A percentile compares a stretch with the other conserved stretches of the same genome.
phyloP scores from a whole-genome alignment of 2,113 vertebrate genomes.

The Rhinolophus ferrumequinum region DNA sequence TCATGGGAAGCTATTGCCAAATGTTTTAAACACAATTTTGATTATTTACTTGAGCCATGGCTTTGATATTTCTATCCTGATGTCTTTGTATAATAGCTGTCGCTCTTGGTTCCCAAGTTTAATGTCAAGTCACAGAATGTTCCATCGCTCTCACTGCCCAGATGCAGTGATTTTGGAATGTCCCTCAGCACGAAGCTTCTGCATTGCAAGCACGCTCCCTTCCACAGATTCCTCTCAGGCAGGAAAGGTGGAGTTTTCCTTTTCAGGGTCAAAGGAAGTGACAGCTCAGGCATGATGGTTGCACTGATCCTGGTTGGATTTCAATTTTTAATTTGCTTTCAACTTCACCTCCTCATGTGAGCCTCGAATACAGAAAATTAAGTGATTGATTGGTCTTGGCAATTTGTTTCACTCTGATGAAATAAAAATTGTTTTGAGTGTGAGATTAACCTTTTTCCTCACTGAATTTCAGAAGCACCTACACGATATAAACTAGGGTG shows the following conservation, averaged over 20 bases:
- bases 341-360: neutral
- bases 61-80: neutral
- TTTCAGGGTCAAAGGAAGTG: slow-evolving; percentile 63
- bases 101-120: neutral
- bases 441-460: neutral
- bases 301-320: neutral
- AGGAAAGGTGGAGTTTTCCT: slow-evolving; percentile 78
- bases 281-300: fast-evolving
- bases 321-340: slow-evolving; percentile 36
- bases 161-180: neutral
- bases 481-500: neutral
- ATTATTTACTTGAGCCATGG: neutral
- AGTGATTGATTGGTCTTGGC: neutral
- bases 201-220: neutral
- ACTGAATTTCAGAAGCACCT: neutral
- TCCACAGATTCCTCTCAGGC: neutral
- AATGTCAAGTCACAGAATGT: neutral
- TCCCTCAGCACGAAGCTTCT: neutral
- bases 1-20: neutral
- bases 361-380: neutral
- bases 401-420: neutral
- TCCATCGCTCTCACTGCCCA: neutral
- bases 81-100: neutral
- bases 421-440: neutral
- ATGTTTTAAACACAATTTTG: neutral